Evolutionary conservation across 1,140 invertebrate genomes (phyloP).

Genomic region (Orius laevigatus): DNA sequence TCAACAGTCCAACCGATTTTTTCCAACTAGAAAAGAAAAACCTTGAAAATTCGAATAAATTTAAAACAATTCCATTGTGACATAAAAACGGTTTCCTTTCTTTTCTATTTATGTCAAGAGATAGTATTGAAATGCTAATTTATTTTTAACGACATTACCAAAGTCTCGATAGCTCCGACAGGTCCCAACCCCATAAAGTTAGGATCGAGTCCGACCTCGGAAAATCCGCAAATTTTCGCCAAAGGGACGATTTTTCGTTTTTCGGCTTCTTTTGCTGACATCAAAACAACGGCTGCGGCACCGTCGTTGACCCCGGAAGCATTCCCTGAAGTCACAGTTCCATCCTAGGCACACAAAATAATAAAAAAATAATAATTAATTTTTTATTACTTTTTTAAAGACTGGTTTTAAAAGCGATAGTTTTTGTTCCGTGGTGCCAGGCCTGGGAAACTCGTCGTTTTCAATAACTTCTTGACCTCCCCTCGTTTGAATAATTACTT

Average conservation of each 20-base stretch:
- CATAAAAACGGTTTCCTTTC: too few relatives aligned
- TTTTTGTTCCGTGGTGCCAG: constrained; percentile 37
- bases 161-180: constrained; percentile 43
- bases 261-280: constrained; percentile 37
- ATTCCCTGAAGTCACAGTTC: constrained; percentile 65
- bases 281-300: constrained; percentile 61
- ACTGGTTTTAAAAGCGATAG: constrained; percentile 43
- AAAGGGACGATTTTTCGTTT: constrained; percentile 34
- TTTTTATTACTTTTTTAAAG: constrained; percentile 38
- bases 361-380: not conserved
- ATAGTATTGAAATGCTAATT: not conserved
- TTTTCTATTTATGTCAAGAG: not conserved
- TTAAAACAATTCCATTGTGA: too few relatives aligned
- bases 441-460: constrained; percentile 51
- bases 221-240: constrained; percentile 47
- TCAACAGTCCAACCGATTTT: constrained; percentile 65
- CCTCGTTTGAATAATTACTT: constrained; percentile 35
- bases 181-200: constrained; percentile 61
- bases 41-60: constrained; percentile 1
- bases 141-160: constrained; percentile 32
- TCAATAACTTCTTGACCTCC: constrained; percentile 31
- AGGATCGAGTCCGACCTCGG: constrained; percentile 52
- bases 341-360: constrained; percentile 25
- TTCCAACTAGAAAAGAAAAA: constrained; percentile 26
- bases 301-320: constrained; percentile 75